A percentile compares a stretch with the other conserved stretches of the same genome.
Evolutionary conservation across 2,797 vertebrate genomes (phyloP).

Genomic region (Poeciliopsis turneri): DNA sequence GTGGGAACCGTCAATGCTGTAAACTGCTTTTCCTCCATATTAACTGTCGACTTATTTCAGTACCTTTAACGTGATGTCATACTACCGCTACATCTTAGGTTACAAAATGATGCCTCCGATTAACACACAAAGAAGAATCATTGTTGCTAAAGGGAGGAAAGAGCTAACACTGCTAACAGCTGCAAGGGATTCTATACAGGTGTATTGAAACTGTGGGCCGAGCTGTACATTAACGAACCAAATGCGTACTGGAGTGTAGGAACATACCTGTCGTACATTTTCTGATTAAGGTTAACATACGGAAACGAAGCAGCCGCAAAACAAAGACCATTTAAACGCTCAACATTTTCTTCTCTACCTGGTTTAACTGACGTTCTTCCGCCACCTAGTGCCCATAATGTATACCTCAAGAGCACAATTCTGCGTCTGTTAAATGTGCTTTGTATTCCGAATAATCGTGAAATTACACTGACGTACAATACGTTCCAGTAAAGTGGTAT

Average conservation of each 20-base stretch:
- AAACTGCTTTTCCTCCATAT: constrained; percentile 82
- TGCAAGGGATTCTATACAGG: not conserved
- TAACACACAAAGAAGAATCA: not conserved
- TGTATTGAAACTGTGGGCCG: not conserved
- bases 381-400: constrained; percentile 43
- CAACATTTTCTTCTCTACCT: constrained; percentile 2
- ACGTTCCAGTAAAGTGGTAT: not conserved
- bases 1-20: constrained; percentile 78
- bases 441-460: not conserved
- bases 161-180: not conserved
- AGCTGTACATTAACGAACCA: constrained; percentile 62
- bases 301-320: constrained; percentile 52
- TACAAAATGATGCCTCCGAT: not conserved
- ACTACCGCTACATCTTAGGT: not conserved
- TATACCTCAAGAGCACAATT: not conserved
- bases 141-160: not conserved
- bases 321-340: constrained; percentile 78
- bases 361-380: not conserved
- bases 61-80: constrained; percentile 20
- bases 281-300: constrained; percentile 51
- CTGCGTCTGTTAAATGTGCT: not conserved
- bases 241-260: constrained; percentile 11
- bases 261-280: constrained; percentile 78
- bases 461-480: too few relatives aligned
- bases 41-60: constrained; percentile 67